Evolutionary conservation across 1,140 invertebrate species (phyloP), one percentile per base, ranked within the genome.

Genomic region (Vanessa atalanta): DNA sequence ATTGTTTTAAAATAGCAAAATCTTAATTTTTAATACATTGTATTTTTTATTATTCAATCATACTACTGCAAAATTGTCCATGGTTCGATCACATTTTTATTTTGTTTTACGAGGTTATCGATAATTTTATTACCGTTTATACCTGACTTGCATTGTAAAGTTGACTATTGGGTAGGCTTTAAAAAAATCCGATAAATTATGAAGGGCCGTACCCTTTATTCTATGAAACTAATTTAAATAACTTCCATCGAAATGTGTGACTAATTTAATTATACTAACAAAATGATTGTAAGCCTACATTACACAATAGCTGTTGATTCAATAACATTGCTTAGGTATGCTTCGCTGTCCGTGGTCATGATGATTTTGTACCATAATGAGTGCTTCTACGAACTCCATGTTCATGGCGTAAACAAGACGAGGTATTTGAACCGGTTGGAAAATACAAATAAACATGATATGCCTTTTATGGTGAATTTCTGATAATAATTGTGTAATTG

Each of bases 341-440:
- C 55, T 48, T 48, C 15, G 31, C 15, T 47, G 60, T 74, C 50
- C 66, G 60, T 61, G 50, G 65, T 69, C 55, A 75, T 78, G 78
- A 77, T 72, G 80, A 55, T 82, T 81, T 80, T 74, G 75, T 68
- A 70, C 75, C 79, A 75, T 82, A 82, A 78, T 67, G 77, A 78
- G 77, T 61, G 47, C 65, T 83, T 83, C 82, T 81, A 75, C 70
- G 82, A 83, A 83, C 74, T 47, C 48, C 65, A 31, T 51, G 72
- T 64, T 15, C 71, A 47, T 47, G 70, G 48, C 71, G 76, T 78
- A 80, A 79, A 77, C 71, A 71, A 77, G 77, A 60, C 80, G 72
- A 68, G 76, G 73, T 76, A 61, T 71, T 78, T 76, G 76, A 74
- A 82, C 80, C 70, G 72, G 73, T 74, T 51, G 65, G 70, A 60